Base-by-base conservation (phyloP, 2,888 invertebrate species). In the Galerucella calmariensis region DNA sequence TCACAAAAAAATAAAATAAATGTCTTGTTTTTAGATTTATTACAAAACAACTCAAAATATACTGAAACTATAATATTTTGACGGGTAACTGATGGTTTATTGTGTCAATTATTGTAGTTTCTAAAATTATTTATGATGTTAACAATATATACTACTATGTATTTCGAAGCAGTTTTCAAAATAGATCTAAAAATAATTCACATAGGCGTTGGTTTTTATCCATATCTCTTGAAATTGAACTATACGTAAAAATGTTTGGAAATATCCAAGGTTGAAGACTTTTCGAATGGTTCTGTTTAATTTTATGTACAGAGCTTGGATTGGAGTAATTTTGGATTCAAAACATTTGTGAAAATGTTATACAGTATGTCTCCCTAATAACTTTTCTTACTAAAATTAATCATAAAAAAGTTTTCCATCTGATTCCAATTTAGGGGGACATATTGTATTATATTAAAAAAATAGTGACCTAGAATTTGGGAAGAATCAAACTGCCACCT, bases 121-220 rank as follows among this genome's bases (percentile, higher is more conserved):
- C 8, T 58, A 20, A 58, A 58, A 58, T 20, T 58, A 20, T 20
- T 20, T 20, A n/a, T 20, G 20, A 20, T 16, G 14, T 11, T 58
- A 20, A 58, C 10, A 20, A n/a, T n/a, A 58, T 58, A 58, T 58
- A 14, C 3, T 16, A 12, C 20, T 59, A 9, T 27, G 27, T 59
- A 27, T 27, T 27, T 20, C 27, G 11, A 3, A 59, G 27, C 27
- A 9, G 1, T 2, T 8, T 1, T 3, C 27, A 59, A 59, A 24
- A 59, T 27, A 14, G 59, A 27, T 59, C 59, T 59, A 59, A 59
- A 59, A 59, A 59, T 59, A 59, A 59, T 59, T 59, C 24, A 1
- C 24, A 24, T 24, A 2, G 9, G 27, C 11, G 12, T 59, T 27
- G 27, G 2, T 27, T 59, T 59, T 59, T 14, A 59, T 27, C 11